Percentiles rank a stretch among this genome's conserved stretches.
Evolutionary conservation across 2,888 invertebrate species (phyloP).

Genomic region (Oscheius sp.): DNA sequence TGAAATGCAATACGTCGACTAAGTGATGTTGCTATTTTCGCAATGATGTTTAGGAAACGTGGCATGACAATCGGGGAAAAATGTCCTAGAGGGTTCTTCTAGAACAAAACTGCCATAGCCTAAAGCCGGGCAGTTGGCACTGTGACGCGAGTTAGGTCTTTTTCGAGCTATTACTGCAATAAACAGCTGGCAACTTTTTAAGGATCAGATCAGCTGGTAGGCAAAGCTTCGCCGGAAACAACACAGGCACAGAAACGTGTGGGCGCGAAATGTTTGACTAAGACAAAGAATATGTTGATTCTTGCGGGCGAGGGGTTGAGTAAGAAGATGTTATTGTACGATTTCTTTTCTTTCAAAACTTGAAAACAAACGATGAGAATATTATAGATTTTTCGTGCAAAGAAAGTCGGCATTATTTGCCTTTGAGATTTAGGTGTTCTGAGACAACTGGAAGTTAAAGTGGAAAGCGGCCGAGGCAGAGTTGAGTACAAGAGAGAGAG

Average conservation of each 20-base stretch:
- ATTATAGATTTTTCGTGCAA: neutral
- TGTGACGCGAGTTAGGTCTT: neutral
- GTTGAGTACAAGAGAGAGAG: neutral
- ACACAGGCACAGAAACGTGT: constrained; percentile 7
- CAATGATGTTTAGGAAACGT: neutral
- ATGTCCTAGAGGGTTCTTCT: neutral
- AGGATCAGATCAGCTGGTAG: neutral
- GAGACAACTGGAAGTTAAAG: constrained; percentile 16
- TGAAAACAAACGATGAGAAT: neutral
- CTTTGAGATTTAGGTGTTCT: constrained; percentile 15
- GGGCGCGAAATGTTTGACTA: constrained; percentile 21
- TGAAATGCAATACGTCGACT: neutral
- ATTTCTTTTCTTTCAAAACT: neutral
- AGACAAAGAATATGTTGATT: constrained; percentile 30
- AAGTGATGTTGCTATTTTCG: neutral
- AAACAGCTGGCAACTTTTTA: constrained; percentile 22
- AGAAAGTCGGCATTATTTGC: constrained; percentile 13
- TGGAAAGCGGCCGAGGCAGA: neutral
- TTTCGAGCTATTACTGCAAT: constrained; percentile 11
- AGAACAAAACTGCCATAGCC: neutral
- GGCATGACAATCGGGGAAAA: neutral
- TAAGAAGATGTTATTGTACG: constrained; percentile 23
- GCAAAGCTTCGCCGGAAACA: constrained; percentile 5
- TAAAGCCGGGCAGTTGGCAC: neutral
- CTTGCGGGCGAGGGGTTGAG: constrained; percentile 20